Evolutionary conservation across 2,888 invertebrate genomes (phyloP).

Genomic region (Drosophila helvetica): DNA sequence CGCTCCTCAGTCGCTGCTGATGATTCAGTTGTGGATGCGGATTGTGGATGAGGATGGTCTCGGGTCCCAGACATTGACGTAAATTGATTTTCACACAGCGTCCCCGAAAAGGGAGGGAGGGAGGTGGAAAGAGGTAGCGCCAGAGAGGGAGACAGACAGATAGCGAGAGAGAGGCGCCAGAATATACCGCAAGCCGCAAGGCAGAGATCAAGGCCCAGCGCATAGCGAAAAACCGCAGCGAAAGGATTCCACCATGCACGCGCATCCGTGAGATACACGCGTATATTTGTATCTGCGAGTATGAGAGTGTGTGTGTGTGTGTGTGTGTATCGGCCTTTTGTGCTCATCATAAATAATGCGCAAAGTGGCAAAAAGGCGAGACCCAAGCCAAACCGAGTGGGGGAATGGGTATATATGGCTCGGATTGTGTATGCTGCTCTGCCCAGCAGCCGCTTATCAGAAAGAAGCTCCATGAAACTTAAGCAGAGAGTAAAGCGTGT

Average conservation of each 20-base stretch:
- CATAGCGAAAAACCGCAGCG: slow-evolving; percentile 53
- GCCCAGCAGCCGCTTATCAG: slow-evolving; percentile 47
- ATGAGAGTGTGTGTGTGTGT: not conserved
- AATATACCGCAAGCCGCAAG: slow-evolving; percentile 63
- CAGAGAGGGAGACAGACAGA: not conserved
- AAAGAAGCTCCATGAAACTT: slow-evolving; percentile 40
- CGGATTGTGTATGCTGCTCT: too few species aligned
- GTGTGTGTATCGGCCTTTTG: slow-evolving; percentile 29
- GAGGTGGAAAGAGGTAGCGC: not conserved
- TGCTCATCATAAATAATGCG: slow-evolving; percentile 68
- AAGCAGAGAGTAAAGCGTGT: slow-evolving; percentile 4
- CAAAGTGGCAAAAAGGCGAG: slow-evolving; percentile 49
- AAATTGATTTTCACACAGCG: slow-evolving; percentile 52
- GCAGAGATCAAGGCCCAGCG: slow-evolving; percentile 24
- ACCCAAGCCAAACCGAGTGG: slow-evolving; percentile 4
- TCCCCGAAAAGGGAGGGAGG: not conserved
- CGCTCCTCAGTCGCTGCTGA: slow-evolving; percentile 35
- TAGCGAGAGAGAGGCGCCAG: slow-evolving; percentile 38
- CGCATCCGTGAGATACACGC: slow-evolving; percentile 22
- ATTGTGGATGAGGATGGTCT: slow-evolving; percentile 14
- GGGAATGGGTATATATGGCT: not conserved
- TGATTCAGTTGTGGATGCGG: slow-evolving; percentile 45
- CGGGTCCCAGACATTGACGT: slow-evolving; percentile 41
- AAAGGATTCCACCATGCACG: slow-evolving; percentile 59
- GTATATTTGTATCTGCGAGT: slow-evolving; percentile 8